Conservation (phyloP, 2,888 invertebrate genomes). For the Zeuzera pyrina region DNA sequence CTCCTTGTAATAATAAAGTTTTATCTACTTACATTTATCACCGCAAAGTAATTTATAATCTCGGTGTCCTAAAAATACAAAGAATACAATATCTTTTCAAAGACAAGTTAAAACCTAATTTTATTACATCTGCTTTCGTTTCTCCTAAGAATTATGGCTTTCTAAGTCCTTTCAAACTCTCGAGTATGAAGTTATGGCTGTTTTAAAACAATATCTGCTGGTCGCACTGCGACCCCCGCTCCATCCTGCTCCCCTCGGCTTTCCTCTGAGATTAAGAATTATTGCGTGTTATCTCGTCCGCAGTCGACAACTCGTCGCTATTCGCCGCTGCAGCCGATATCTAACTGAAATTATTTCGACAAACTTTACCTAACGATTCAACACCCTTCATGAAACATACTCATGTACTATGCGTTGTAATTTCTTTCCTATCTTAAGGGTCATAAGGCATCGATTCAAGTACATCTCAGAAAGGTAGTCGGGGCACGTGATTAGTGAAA, state of each 20-base stretch:
- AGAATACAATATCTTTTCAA: too few species aligned
- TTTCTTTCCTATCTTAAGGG: too few species aligned
- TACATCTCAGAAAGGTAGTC: slow-evolving; percentile 2
- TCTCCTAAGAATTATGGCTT: too few species aligned
- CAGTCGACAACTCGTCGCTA: slow-evolving; percentile 57
- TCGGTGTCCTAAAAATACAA: too few species aligned
- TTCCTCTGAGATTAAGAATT: slow-evolving; percentile 53
- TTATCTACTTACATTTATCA: too few species aligned
- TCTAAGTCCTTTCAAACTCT: background rate
- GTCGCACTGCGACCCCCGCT: slow-evolving; percentile 2
- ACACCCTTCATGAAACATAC: slow-evolving; percentile 29
- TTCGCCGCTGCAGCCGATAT: slow-evolving; percentile 46
- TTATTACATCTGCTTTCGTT: too few species aligned
- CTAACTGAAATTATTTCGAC: slow-evolving; percentile 62
- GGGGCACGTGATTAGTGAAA: slow-evolving; percentile 53
- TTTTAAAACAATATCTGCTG: slow-evolving; percentile 37
- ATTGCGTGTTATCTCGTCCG: slow-evolving; percentile 56
- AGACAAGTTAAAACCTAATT: too few species aligned
- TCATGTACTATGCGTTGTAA: too few species aligned
- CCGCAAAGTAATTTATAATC: too few species aligned
- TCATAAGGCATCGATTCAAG: too few species aligned
- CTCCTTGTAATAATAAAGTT: too few species aligned
- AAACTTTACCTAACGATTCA: slow-evolving; percentile 45
- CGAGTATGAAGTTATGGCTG: slow-evolving; percentile 35
- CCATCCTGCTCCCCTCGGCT: slow-evolving; percentile 17